Conservation (phyloP, 2,888 invertebrate species). For the Clitarchus hookeri region DNA sequence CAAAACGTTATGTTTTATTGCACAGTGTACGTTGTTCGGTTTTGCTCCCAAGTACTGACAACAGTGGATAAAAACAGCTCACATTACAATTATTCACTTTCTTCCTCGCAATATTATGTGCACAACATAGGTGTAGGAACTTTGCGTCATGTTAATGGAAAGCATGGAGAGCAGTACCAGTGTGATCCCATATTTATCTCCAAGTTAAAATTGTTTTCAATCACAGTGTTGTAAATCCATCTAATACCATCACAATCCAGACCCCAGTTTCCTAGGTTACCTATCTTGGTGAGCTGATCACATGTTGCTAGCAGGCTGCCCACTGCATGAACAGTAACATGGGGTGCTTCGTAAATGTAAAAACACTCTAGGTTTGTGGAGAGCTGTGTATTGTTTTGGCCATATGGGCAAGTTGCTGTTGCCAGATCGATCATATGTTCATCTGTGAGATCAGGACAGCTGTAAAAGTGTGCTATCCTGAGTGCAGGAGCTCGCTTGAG, state of each 20-base stretch:
- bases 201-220: conserved; percentile 52
- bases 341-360: conserved; percentile 54
- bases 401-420: background rate
- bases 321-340: conserved; percentile 51
- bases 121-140: conserved; percentile 20
- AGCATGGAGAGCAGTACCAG: conserved; percentile 51
- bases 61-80: background rate
- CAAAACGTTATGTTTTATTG: background rate
- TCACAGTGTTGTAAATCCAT: conserved; percentile 49
- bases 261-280: conserved; percentile 55
- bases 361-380: conserved; percentile 49
- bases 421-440: conserved; percentile 50
- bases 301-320: conserved; percentile 51
- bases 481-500: conserved; percentile 52
- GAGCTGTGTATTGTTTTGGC: background rate
- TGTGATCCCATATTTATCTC: conserved; percentile 54
- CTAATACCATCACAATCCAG: conserved; percentile 52
- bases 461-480: conserved; percentile 52
- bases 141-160: conserved; percentile 31
- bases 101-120: background rate
- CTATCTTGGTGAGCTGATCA: conserved; percentile 51
- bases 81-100: background rate
- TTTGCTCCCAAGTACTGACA: background rate
- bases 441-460: conserved; percentile 53
- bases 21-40: background rate